Conservation (phyloP, 2,113 vertebrate genomes). For the Larimichthys polyactis region DNA sequence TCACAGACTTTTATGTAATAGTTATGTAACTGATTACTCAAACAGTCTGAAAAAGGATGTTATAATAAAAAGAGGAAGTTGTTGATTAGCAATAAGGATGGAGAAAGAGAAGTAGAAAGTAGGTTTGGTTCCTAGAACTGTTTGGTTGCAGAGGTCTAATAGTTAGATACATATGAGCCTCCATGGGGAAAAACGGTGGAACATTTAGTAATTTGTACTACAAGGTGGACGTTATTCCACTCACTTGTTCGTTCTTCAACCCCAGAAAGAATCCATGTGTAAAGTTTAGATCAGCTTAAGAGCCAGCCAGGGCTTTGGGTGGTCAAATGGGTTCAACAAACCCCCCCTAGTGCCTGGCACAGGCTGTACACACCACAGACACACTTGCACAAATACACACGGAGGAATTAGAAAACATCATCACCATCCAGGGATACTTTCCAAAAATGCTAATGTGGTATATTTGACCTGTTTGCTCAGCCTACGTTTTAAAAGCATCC, state of each 20-base stretch:
- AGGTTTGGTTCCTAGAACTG: background rate
- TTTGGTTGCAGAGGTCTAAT: constrained; percentile 2
- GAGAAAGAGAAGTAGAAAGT: background rate
- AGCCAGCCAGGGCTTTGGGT: constrained; percentile 45
- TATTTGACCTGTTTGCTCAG: constrained; percentile 53
- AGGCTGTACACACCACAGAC: constrained; percentile 51
- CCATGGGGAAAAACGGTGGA: background rate
- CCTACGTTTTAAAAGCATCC: constrained; percentile 39
- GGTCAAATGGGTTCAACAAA: constrained; percentile 50
- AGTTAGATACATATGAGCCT: constrained; percentile 7
- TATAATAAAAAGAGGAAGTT: background rate
- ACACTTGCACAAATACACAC: constrained; percentile 16
- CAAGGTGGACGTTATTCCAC: background rate
- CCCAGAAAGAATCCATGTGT: constrained; percentile 7
- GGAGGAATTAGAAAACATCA: constrained; percentile 48
- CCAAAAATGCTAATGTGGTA: constrained; percentile 67
- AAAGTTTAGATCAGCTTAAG: constrained; percentile 45
- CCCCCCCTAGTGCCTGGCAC: constrained; percentile 47
- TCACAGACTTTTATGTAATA: background rate
- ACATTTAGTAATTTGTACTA: background rate
- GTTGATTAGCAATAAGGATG: background rate
- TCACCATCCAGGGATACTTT: constrained; percentile 37
- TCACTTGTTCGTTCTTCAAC: constrained; percentile 10
- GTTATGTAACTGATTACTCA: background rate
- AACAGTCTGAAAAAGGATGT: background rate